These are phyloP conservation scores for Xylota sylvarum DNA, from an alignment of 2,888 invertebrate species.

Conservation along the genomic window DNA sequence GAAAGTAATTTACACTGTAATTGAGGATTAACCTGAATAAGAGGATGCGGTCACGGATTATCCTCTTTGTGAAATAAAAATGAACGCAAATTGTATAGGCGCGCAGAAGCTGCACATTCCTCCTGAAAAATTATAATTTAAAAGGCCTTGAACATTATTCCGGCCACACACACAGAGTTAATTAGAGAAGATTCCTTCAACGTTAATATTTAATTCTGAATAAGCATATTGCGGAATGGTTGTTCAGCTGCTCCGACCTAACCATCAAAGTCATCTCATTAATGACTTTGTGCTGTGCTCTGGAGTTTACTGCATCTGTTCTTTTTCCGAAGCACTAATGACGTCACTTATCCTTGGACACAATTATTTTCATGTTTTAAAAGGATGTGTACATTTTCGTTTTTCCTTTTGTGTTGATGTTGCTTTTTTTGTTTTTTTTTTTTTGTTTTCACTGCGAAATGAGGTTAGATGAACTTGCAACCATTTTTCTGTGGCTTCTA, in stretches of 20 bases:
- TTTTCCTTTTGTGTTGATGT: conserved; percentile 27
- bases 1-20: conserved; percentile 84
- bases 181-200: conserved; percentile 55
- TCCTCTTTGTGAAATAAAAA: conserved; percentile 54
- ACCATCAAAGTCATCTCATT: conserved; percentile 64
- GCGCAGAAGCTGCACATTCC: conserved; percentile 22
- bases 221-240: conserved; percentile 58
- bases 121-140: conserved; percentile 49
- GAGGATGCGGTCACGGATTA: conserved; percentile 77
- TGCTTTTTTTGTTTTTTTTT: conserved; percentile 36
- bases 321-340: conserved; percentile 55
- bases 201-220: conserved; percentile 66
- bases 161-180: conserved; percentile 48
- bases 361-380: conserved; percentile 64
- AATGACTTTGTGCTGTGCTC: conserved; percentile 46
- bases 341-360: conserved; percentile 73
- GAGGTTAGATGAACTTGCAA: conserved; percentile 69
- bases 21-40: conserved; percentile 84
- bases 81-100: conserved; percentile 61
- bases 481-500: conserved; percentile 59
- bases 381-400: conserved; percentile 64
- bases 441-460: conserved; percentile 49
- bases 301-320: conserved; percentile 38
- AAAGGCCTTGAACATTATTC: conserved; percentile 54
- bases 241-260: conserved; percentile 24